phyloP scores from a whole-genome alignment of 2,797 vertebrate species.

The Furcifer pardalis region DNA sequence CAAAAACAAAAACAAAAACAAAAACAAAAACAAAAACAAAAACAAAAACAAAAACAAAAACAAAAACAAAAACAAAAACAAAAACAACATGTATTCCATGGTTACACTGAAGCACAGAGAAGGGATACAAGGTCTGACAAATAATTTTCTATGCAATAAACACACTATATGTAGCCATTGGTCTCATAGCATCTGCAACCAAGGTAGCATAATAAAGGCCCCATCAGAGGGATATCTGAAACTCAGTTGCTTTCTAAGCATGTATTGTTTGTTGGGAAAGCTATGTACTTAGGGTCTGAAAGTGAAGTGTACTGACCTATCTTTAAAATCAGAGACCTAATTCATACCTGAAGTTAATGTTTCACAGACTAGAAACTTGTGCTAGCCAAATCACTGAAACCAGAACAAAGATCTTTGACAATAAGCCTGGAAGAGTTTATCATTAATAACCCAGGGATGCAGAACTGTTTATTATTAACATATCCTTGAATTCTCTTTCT shows the following conservation, averaged over 20 bases:
- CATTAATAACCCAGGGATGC: background rate
- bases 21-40: too few relatives aligned
- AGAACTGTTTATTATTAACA: slow-evolving; percentile 22
- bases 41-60: too few relatives aligned
- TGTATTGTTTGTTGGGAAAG: slow-evolving; percentile 23
- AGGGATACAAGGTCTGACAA: background rate
- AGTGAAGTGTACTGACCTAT: background rate
- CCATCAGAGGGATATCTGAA: slow-evolving; percentile 10
- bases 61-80: too few relatives aligned
- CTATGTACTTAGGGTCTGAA: slow-evolving; percentile 25
- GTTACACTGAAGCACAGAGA: background rate
- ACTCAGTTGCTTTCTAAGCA: slow-evolving; percentile 26
- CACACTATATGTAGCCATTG: slow-evolving; percentile 11
- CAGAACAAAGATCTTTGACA: slow-evolving; percentile 17
- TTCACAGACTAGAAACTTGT: slow-evolving; percentile 8
- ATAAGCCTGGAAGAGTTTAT: background rate
- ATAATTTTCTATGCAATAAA: background rate
- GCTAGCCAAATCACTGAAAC: slow-evolving; percentile 32
- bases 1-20: too few relatives aligned
- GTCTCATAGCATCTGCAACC: slow-evolving; percentile 14
- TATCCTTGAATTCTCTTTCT: slow-evolving; percentile 20
- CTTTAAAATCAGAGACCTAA: background rate
- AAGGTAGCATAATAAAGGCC: background rate
- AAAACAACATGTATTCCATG: background rate
- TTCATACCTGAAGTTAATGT: background rate